These are phyloP conservation scores for Gouania willdenowi DNA, from an alignment of 2,797 vertebrate genomes.

Conservation along the genomic window DNA sequence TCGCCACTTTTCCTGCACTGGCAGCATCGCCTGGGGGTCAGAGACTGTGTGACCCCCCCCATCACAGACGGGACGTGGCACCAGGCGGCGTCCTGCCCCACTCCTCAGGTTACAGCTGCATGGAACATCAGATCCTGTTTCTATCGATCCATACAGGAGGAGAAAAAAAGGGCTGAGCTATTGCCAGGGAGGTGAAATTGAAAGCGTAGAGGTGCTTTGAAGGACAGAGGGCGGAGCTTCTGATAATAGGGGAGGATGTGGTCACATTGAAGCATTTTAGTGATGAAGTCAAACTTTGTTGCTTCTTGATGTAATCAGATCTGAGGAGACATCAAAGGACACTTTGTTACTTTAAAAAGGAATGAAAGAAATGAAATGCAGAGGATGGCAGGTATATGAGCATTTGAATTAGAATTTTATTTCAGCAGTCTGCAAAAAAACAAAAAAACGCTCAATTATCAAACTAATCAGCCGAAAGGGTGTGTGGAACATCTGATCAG, in stretches of 20 bases:
- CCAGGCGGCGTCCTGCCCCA: slow-evolving; percentile 48
- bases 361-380: too few species aligned
- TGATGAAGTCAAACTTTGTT: too few species aligned
- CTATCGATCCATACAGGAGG: slow-evolving; percentile 73
- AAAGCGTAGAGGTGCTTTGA: slow-evolving; percentile 72
- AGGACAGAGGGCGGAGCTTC: slow-evolving; percentile 56
- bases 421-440: too few species aligned
- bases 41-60: slow-evolving; percentile 44
- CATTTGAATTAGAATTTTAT: too few species aligned
- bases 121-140: slow-evolving; percentile 71
- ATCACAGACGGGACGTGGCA: slow-evolving; percentile 61
- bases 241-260: slow-evolving; percentile 23
- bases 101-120: slow-evolving; percentile 67
- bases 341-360: too few species aligned
- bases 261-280: too few species aligned
- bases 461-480: too few species aligned
- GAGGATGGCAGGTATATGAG: too few species aligned
- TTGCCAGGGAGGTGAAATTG: slow-evolving; percentile 74
- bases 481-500: too few species aligned
- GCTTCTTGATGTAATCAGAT: too few species aligned
- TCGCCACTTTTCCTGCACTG: neutral
- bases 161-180: slow-evolving; percentile 74
- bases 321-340: too few species aligned
- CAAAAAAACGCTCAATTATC: too few species aligned
- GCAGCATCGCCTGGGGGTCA: slow-evolving; percentile 17